Base-by-base conservation (phyloP, 2,797 vertebrate species). In the Channallabes apus region DNA sequence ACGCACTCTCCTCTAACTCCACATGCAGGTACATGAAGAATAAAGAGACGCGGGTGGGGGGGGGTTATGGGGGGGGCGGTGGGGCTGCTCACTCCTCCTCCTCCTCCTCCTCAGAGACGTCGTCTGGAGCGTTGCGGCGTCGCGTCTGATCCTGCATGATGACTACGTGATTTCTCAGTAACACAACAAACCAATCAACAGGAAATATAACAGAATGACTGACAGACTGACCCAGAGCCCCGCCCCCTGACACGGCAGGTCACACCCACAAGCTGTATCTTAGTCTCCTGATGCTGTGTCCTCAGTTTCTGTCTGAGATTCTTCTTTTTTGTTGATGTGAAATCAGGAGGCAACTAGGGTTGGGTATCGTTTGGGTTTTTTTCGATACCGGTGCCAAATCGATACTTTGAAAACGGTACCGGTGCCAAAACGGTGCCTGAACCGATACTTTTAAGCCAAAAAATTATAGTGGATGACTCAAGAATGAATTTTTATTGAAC, bases 1-100 rank as follows among this genome's bases (percentile, higher is more conserved):
- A 82, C 65, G 82, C 77, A 6, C 18, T 65, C 56, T 84, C 56
- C 77, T 65, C 78, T 58, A 54, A 72, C 81, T 72, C 64, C 20
- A 56, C 89, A 54, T 82, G 58, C 86, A 83, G 82, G 61, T 86
- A 84, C 82, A 85, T 67, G 38, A 38, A 62, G 38, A 38, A 62
- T 4, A 41, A 1, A 59, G 7, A 20, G 27, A 15, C 15, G n/a
- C n/a, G n/a, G n/a, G n/a, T n/a, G 27, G 6, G 15, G 29, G 51
- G 29, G 9, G 77, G 91, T 62, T 85, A 7, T 0, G 24, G 3
- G 24, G 7, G 22, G 11, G 0, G 12, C 0, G 15, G 56, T 3
- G 14, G 46, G 46, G 46, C 46, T 46, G 2, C 46, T 46, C 46
- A 46, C n/a, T n/a, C n/a, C n/a, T n/a, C n/a, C n/a, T n/a, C n/a